Evolutionary conservation across 2,888 invertebrate genomes (phyloP).

Genomic region (Cryptophagus acutangulus): DNA sequence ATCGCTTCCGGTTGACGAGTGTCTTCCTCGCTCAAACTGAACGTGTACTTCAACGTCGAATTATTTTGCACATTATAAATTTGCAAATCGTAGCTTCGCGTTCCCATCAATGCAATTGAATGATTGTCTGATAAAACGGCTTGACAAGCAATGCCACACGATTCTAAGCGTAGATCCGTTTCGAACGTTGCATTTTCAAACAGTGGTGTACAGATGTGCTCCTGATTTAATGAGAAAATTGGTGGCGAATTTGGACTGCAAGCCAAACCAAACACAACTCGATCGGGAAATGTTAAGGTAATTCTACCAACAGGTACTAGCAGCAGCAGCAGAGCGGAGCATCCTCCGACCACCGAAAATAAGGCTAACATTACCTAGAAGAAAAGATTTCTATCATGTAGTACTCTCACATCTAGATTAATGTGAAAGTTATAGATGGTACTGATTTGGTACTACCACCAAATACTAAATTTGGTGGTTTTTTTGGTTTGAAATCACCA

Average conservation of each 20-base stretch:
- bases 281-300: slow-evolving; percentile 59
- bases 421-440: too few relatives aligned
- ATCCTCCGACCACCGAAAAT: slow-evolving; percentile 64
- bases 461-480: too few relatives aligned
- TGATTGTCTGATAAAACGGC: slow-evolving; percentile 48
- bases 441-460: too few relatives aligned
- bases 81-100: slow-evolving; percentile 55
- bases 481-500: too few relatives aligned
- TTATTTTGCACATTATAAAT: slow-evolving; percentile 45
- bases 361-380: slow-evolving; percentile 61
- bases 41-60: slow-evolving; percentile 46
- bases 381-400: background rate
- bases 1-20: slow-evolving; percentile 24
- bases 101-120: slow-evolving; percentile 48
- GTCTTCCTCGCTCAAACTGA: slow-evolving; percentile 34
- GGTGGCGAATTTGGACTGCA: slow-evolving; percentile 45
- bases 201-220: slow-evolving; percentile 51
- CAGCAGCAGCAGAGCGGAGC: slow-evolving; percentile 61
- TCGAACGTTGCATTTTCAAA: slow-evolving; percentile 29
- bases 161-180: slow-evolving; percentile 49
- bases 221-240: slow-evolving; percentile 47
- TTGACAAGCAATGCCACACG: slow-evolving; percentile 60
- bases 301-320: slow-evolving; percentile 68
- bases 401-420: too few relatives aligned
- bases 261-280: slow-evolving; percentile 55